Base-by-base conservation (phyloP, 2,797 vertebrate species). In the Morelia viridis region DNA sequence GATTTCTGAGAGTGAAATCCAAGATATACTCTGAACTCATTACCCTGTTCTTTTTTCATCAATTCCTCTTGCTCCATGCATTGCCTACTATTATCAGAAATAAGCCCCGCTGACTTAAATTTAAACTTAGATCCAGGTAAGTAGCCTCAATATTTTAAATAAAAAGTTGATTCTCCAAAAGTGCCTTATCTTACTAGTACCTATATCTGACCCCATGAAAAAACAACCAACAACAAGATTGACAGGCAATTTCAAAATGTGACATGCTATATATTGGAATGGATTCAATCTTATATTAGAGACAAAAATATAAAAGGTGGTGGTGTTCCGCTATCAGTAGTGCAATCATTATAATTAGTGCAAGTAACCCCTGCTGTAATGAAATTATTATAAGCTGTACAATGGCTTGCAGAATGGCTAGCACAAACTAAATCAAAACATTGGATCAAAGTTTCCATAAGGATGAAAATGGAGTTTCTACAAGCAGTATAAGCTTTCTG, bases 221-320 rank as follows among this genome's bases (percentile, higher is more conserved):
- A 57, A 41, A 53, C 89, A 87, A 0, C 2, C 93, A 92, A 92
- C 46, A 50, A 90, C 46, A 50, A 90, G 95, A 94, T 50, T 19
- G 46, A 46, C 22, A 83, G 10, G 24, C 26, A 5, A 19, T 93
- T 35, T 90, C 13, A 28, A 85, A 65, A 7, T 35, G 26, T 19
- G 17, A 91, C 8, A 90, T 35, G 88, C 89, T 71, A 85, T 41
- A 90, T 95, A 93, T 89, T 41, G 91, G 50, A 8, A 53, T 53
- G 50, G 50, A 53, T 53, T 53, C 50, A 53, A 53, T 53, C 50
- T 53, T 53, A 53, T 53, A 9, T 53, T 53, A 53, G 50, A 53
- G 50, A 53, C 8, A 53, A 53, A 53, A 53, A 53, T 53, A 53
- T 8, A 53, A 53, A 53, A 53, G 50, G 50, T 53, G 50, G 50